Evolutionary conservation across 2,888 invertebrate genomes (phyloP), one percentile per base, ranked within the genome.

Genomic region (Microctonus hyperodae): DNA sequence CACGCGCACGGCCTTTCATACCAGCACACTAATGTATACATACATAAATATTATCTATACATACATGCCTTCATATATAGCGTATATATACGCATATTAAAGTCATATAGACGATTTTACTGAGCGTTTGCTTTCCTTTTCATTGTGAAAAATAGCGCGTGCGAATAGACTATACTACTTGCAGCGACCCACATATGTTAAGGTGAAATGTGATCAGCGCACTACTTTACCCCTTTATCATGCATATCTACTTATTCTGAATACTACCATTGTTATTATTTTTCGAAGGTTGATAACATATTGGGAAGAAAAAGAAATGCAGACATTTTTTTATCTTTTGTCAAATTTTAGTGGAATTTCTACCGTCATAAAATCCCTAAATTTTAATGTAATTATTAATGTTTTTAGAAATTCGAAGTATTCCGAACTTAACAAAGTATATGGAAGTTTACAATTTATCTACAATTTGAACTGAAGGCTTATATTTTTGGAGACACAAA

Each of bases 81-180:
- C n/a, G 48, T 56, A 55, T 44, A 65, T 56, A 53, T 25, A 50
- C n/a, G n/a, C 37, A 61, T 40, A 37, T 16, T 22, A 31, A 2
- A n/a, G 33, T 28, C 35, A 20, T 25, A 55, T 44, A 51, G 33
- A 61, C 22, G 50, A 80, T 81, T 81, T 80, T 75, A 75, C 72
- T 74, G 74, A 71, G 72, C 75, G 76, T 75, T 75, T 78, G 84
- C 84, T 84, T 84, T 84, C 84, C 84, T 83, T 84, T 84, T 84
- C 83, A 75, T 83, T 82, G 78, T 80, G 83, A 83, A 84, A 83
- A 83, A 83, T 83, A 79, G 81, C 81, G 81, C 81, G 81, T 80
- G 80, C 81, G 82, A 81, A 82, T 79, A 75, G 35, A 77, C 75
- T 75, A 78, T 77, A 79, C 78, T 16, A 5, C 31, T 75, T 76